These are phyloP conservation scores for Hyperopisus bebe DNA, from an alignment of 2,113 vertebrate species.

Conservation along the genomic window DNA sequence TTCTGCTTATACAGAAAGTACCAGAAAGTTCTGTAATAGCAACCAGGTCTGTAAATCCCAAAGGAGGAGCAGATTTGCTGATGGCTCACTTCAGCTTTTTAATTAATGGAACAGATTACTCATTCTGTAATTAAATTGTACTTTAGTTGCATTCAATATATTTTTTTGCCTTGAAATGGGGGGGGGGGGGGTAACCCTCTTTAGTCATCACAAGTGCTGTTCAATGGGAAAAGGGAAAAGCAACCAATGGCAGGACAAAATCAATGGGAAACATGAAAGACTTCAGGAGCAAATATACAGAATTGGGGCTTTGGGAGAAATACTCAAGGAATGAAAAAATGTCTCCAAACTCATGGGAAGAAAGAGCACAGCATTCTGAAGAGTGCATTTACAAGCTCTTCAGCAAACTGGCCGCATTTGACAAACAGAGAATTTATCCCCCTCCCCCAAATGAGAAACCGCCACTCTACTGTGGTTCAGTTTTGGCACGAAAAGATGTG, in stretches of 20 bases:
- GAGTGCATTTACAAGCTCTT: neutral
- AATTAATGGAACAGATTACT: neutral
- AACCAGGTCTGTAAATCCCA: conserved; percentile 84
- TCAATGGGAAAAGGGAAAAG: neutral
- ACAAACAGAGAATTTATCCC: neutral
- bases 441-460: neutral
- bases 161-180: neutral
- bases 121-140: neutral
- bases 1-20: conserved; percentile 83
- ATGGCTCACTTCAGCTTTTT: neutral
- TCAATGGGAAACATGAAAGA: neutral
- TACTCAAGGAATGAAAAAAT: neutral
- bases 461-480: neutral
- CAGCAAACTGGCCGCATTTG: neutral
- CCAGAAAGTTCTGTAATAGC: conserved; percentile 89
- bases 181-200: neutral
- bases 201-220: neutral
- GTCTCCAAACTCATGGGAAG: neutral
- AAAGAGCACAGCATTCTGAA: neutral
- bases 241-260: neutral
- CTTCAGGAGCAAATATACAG: neutral
- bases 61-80: conserved; percentile 24
- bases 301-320: neutral
- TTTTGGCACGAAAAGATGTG: neutral
- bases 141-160: neutral